A percentile compares a stretch with the other conserved stretches of the same genome.
Conservation (phyloP, 2,113 vertebrate species). For the Electrona antarctica region DNA sequence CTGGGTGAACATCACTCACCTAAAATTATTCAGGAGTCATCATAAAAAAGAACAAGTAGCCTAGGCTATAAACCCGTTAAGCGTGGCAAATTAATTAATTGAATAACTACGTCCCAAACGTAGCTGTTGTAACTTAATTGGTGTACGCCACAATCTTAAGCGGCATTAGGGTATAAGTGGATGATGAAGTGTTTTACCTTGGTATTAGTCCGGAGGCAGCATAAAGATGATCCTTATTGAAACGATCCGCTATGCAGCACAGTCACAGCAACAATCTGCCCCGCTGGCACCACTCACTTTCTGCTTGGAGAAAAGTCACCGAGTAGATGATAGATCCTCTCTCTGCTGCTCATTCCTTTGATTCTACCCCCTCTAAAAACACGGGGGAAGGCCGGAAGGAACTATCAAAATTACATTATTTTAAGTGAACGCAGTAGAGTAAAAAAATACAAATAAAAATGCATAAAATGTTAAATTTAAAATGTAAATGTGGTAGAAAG, state of each 20-base stretch:
- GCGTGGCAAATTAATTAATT: no score
- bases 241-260: slow-evolving; percentile 23
- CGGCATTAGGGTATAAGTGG: no score
- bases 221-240: slow-evolving; percentile 25
- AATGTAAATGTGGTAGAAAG: not conserved
- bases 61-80: no score
- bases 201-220: slow-evolving; percentile 31
- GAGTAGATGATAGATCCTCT: not conserved
- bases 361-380: not conserved
- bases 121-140: no score
- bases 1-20: no score
- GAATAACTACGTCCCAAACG: no score
- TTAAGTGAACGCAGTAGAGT: not conserved
- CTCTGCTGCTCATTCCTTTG: slow-evolving; percentile 36
- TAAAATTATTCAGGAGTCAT: no score
- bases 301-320: slow-evolving; percentile 52
- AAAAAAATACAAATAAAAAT: not conserved
- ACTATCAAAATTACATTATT: not conserved
- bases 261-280: slow-evolving; percentile 52
- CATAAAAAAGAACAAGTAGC: no score
- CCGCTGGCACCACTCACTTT: slow-evolving; percentile 64
- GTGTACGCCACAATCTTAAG: no score
- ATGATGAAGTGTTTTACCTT: no score
- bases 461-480: not conserved
- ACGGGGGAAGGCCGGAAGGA: no score